These are phyloP conservation scores for Agrilus cyanescens DNA, from an alignment of 2,888 invertebrate genomes.

Conservation along the genomic window DNA sequence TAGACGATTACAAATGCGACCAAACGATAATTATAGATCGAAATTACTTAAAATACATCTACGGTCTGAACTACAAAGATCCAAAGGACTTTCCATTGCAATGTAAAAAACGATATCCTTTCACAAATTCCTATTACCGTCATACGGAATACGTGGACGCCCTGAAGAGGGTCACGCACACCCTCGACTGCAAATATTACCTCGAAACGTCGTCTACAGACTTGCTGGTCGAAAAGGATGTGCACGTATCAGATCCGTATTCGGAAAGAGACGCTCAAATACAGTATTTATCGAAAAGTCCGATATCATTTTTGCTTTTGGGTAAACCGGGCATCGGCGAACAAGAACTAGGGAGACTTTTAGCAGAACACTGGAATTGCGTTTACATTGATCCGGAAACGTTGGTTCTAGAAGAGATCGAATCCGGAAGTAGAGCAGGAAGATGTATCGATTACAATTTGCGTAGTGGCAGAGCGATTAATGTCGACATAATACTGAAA, in stretches of 20 bases:
- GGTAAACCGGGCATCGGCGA: slow-evolving; percentile 47
- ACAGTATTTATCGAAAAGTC: slow-evolving; percentile 38
- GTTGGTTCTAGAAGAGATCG: slow-evolving; percentile 45
- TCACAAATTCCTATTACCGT: slow-evolving; percentile 34
- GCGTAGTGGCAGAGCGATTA: slow-evolving; percentile 39
- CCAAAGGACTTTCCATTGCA: slow-evolving; percentile 6
- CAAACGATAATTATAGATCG: slow-evolving; percentile 26
- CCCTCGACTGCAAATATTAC: slow-evolving; percentile 15
- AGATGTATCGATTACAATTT: slow-evolving; percentile 46
- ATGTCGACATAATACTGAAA: slow-evolving; percentile 39
- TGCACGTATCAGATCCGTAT: slow-evolving; percentile 31
- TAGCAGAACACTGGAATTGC: slow-evolving; percentile 46
- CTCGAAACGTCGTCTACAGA: slow-evolving; percentile 5
- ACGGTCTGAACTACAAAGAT: slow-evolving; percentile 17
- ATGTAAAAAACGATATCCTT: slow-evolving; percentile 27
- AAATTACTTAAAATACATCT: slow-evolving; percentile 21
- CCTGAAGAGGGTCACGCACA: slow-evolving; percentile 28
- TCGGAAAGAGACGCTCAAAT: slow-evolving; percentile 42
- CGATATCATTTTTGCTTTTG: slow-evolving; percentile 46
- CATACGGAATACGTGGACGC: slow-evolving; percentile 36
- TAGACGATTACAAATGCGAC: slow-evolving; percentile 19
- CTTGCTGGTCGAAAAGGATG: neutral
- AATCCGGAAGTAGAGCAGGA: slow-evolving; percentile 42
- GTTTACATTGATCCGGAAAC: slow-evolving; percentile 45
- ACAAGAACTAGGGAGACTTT: slow-evolving; percentile 40